Evolutionary conservation across 2,888 invertebrate species (phyloP).

Genomic region (Dicyrtoma fusca): DNA sequence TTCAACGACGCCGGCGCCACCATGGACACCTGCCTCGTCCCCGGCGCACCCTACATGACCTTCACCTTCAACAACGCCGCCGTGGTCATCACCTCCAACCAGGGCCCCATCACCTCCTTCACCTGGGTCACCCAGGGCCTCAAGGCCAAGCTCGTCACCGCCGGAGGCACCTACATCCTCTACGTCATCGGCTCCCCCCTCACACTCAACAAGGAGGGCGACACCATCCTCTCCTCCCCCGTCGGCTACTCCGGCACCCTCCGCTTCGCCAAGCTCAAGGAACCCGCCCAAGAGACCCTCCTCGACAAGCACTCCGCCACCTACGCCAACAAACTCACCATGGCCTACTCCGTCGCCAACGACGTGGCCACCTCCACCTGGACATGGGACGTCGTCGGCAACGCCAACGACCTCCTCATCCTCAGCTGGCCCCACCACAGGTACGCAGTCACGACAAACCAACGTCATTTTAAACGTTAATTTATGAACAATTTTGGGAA

Average conservation of each 20-base stretch:
- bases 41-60: conserved; percentile 51
- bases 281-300: conserved; percentile 28
- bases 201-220: neutral
- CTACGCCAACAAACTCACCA: conserved; percentile 11
- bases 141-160: conserved; percentile 23
- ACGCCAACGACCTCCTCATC: conserved; percentile 23
- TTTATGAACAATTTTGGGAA: neutral
- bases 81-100: conserved; percentile 43
- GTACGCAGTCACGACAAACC: neutral
- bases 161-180: conserved; percentile 29
- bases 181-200: conserved; percentile 23
- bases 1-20: conserved; percentile 36
- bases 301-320: conserved; percentile 19
- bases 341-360: conserved; percentile 18
- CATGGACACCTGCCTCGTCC: conserved; percentile 49
- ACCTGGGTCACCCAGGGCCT: conserved; percentile 42
- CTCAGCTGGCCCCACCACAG: conserved; percentile 38
- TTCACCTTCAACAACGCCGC: conserved; percentile 45
- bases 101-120: conserved; percentile 36
- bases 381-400: conserved; percentile 31
- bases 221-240: conserved; percentile 15
- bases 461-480: neutral
- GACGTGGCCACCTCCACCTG: conserved; percentile 28
- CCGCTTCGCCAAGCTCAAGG: conserved; percentile 31
- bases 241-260: conserved; percentile 30